Base-by-base conservation (phyloP, 2,113 vertebrate genomes). In the Dendropsophus ebraccatus region DNA sequence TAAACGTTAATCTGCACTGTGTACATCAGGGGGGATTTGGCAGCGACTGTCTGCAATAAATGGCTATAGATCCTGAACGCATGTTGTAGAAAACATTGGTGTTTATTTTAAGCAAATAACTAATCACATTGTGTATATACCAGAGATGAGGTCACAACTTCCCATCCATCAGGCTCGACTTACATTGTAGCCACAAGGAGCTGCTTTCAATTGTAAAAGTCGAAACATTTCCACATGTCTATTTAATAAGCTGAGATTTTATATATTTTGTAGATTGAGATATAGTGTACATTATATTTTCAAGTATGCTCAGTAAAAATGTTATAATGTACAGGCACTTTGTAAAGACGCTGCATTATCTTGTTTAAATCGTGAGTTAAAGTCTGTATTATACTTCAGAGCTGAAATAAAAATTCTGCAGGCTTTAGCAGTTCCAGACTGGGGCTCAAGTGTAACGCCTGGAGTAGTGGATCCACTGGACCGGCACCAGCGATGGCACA, bases 81-180 rank as follows among this genome's bases (percentile, higher is more conserved):
- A 47, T 28, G 50, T 17, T 41, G 23, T 60, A 60, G 54, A 37
- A 80, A 80, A 56, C 74, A 79, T 41, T 32, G 23, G 16, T 56
- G 52, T 80, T 62, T 80, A 60, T 60, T 79, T 58, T 13, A n/a
- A 10, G 37, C 19, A 25, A 80, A 62, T 5, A 25, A 28, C 56
- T 81, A 81, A 81, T 81, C 78, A 65, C 25, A 62, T 37, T 1
- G 41, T 62, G 56, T 81, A 60, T 81, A 25, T 65, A 81, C 23
- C 37, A 65, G 2, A 47, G 58, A 17, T 62, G 58, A 65, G 56
- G 35, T 81, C 78, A 81, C 58, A 47, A 30, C 14, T 62, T 17
- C 23, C 77, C 35, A 80, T 80, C 58, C 77, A 80, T 80, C 56
- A 65, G 50, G n/a, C 14, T n/a, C 14, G 17, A 80, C 56, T 62